Evolutionary conservation across 2,888 invertebrate genomes (phyloP).

Genomic region (Drosophila planitibia): DNA sequence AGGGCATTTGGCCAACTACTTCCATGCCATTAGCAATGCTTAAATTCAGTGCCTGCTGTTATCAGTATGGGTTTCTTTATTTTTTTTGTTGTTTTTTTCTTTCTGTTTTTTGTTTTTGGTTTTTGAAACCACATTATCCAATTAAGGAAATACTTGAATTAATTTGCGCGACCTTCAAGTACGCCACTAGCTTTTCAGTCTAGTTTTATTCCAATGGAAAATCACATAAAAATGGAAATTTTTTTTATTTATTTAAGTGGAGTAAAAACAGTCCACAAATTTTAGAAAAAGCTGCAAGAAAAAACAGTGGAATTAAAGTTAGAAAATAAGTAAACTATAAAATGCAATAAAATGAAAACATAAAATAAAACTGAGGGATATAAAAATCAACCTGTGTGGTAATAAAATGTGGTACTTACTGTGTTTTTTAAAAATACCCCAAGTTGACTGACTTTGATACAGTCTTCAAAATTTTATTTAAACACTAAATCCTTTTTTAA

Average conservation of each 20-base stretch:
- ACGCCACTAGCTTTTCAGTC: constrained; percentile 6
- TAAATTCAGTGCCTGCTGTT: constrained; percentile 48
- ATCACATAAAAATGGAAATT: neutral
- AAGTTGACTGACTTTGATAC: neutral
- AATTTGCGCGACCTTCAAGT: constrained; percentile 29
- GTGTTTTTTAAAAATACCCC: neutral
- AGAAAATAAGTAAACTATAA: neutral
- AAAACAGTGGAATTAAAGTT: neutral
- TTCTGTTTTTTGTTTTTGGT: neutral
- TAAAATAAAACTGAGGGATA: neutral
- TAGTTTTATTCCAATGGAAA: constrained; percentile 8
- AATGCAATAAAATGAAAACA: neutral
- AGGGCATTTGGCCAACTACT: constrained; percentile 36
- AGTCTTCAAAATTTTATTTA: neutral
- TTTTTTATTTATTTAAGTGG: neutral
- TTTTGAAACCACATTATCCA: constrained; percentile 42
- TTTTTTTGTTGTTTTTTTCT: no score
- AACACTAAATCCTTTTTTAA: accelerated
- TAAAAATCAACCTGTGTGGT: accelerated
- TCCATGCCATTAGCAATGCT: constrained; percentile 36
- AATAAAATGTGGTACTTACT: neutral
- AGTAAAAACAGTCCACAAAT: neutral
- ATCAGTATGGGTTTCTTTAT: constrained; percentile 29
- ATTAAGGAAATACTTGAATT: constrained; percentile 48
- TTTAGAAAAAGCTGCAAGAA: neutral